Evolutionary conservation across 2,113 vertebrate genomes (phyloP).

Genomic region (Vulpes ferrilata): DNA sequence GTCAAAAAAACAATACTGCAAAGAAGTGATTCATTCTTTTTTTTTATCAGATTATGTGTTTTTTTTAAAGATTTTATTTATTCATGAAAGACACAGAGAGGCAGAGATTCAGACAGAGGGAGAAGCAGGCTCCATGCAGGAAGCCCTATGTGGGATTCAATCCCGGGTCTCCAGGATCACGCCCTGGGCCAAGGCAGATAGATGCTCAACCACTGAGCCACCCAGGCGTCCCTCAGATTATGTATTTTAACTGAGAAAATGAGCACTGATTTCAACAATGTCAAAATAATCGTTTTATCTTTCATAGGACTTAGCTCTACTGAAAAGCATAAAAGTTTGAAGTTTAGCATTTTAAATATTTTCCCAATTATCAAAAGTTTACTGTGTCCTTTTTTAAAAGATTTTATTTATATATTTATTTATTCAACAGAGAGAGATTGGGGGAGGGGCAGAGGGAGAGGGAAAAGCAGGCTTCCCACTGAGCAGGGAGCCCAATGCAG

Average conservation of each 20-base stretch:
- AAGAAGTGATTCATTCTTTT: background rate
- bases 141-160: no score
- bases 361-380: background rate
- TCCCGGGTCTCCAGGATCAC: no score
- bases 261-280: background rate
- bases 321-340: constrained; percentile 9
- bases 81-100: no score
- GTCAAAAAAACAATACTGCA: constrained; percentile 1
- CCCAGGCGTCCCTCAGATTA: background rate
- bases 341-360: background rate
- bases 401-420: no score
- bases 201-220: no score
- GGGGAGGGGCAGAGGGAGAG: no score
- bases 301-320: background rate
- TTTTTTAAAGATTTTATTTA: background rate
- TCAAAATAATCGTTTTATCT: constrained; percentile 25
- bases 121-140: no score
- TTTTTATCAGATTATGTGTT: background rate
- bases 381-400: background rate
- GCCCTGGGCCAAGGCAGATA: no score
- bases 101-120: no score
- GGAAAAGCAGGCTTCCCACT: no score
- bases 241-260: background rate
- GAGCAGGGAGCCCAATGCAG: no score
- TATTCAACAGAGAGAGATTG: no score